A percentile compares a stretch with the other conserved stretches of the same genome.
phyloP scores from a whole-genome alignment of 1,140 invertebrate genomes.

The Drosophila sproati region DNA sequence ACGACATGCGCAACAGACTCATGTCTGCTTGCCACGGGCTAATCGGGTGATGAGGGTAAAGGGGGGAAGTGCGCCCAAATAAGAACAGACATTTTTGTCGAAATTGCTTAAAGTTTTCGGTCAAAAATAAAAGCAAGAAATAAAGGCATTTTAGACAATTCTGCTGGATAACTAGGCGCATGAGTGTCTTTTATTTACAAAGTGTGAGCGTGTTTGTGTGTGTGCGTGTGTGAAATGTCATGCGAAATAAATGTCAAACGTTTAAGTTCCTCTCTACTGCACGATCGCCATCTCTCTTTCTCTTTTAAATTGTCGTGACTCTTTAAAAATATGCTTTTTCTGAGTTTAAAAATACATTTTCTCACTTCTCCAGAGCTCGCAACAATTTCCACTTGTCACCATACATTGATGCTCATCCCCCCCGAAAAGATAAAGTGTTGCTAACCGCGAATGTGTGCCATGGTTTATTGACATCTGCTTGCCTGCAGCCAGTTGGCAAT shows the following conservation, averaged over 20 bases:
- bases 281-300: neutral
- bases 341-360: constrained; percentile 64
- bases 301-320: constrained; percentile 55
- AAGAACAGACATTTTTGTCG: constrained; percentile 65
- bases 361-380: constrained; percentile 33
- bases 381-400: constrained; percentile 75
- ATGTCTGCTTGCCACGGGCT: neutral
- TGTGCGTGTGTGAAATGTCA: constrained; percentile 68
- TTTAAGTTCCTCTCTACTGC: constrained; percentile 35
- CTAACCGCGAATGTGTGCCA: constrained; percentile 68
- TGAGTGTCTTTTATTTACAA: constrained; percentile 41
- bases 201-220: constrained; percentile 9
- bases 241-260: constrained; percentile 72
- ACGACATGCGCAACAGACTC: constrained; percentile 64
- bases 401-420: constrained; percentile 55
- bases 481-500: constrained; percentile 31
- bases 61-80: constrained; percentile 45
- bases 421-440: constrained; percentile 4
- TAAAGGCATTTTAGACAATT: constrained; percentile 37
- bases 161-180: constrained; percentile 72
- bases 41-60: neutral
- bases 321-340: constrained; percentile 51
- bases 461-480: constrained; percentile 69
- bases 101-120: constrained; percentile 64
- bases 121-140: constrained; percentile 61